Evolutionary conservation across 2,888 invertebrate genomes (phyloP), one percentile per base, ranked within the genome.

Genomic region (Cephus runcator): DNA sequence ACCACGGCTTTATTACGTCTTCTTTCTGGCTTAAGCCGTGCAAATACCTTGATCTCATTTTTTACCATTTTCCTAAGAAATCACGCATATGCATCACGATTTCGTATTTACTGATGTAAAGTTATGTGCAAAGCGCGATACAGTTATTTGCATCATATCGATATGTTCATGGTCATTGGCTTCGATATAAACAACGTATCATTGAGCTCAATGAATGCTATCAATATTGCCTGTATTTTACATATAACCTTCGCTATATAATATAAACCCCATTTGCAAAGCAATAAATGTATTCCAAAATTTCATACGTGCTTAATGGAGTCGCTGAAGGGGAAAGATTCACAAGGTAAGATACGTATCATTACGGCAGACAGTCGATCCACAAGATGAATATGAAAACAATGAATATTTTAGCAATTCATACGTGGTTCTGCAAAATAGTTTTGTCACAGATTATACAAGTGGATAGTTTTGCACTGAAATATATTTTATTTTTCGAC

Each of bases 1-100:
- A 87, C 87, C 84, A 81, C 56, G 12, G 73, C 9, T 35, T 69
- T 73, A 69, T 80, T 83, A 36, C 79, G 75, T 36, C 77, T 79
- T 35, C 76, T 79, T 75, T 85, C 85, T 23, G 86, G 88, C 82
- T 90, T 92, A n/a, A 92, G 76, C 79, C 92, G 88, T 4, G 92
- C 92, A 80, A 89, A 92, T 9, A 92, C 91, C 88, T 91, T 92
- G 78, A 92, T 92, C 33, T 89, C 84, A 82, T 92, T 92, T 81
- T 89, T 90, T 34, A 91, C 91, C 92, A 92, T 92, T 80, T 83
- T 86, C 33, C 33, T 34, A 31, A 34, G 33, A 33, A 71, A 31
- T 71, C 30, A 33, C 71, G 69, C 9, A 56, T 56, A 56, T 56
- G 23, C 23, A 71, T 69, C 33, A 30, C 30, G 33, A 12, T 31